A percentile compares a stretch with the other conserved stretches of the same genome.
These are phyloP conservation scores for Pristionchus mayeri DNA, from an alignment of 2,888 invertebrate genomes.

Conservation along the genomic window DNA sequence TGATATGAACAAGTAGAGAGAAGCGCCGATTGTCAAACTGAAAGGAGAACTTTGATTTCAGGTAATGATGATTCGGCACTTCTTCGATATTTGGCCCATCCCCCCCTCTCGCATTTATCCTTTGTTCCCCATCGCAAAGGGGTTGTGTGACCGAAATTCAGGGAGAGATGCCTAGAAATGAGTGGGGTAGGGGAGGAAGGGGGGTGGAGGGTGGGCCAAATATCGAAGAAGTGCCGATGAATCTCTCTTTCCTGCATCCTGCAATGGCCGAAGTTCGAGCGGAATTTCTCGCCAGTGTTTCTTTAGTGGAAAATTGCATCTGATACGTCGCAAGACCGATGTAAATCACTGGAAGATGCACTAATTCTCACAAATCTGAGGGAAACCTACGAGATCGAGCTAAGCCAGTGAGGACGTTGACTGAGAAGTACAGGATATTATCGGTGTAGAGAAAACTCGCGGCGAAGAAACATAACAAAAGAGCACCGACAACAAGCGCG, in stretches of 20 bases:
- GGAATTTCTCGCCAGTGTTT: constrained; percentile 40
- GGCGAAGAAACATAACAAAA: neutral
- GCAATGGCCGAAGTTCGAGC: constrained; percentile 14
- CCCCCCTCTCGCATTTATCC: no score
- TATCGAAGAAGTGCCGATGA: neutral
- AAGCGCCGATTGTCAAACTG: neutral
- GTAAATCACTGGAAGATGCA: neutral
- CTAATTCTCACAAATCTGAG: neutral
- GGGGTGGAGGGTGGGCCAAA: no score
- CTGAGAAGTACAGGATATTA: constrained; percentile 21
- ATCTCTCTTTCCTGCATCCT: neutral
- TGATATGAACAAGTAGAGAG: neutral
- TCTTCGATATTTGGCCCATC: no score
- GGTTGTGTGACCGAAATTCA: no score
- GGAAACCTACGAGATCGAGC: constrained; percentile 5
- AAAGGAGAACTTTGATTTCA: no score
- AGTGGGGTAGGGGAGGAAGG: no score
- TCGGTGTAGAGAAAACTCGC: constrained; percentile 4
- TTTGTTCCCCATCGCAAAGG: no score
- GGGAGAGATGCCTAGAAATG: no score
- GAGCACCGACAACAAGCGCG: neutral
- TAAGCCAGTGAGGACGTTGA: constrained; percentile 3
- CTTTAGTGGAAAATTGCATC: constrained; percentile 40
- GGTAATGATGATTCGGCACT: no score
- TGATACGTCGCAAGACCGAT: neutral